These are phyloP conservation scores for Bradysia coprophila DNA, from an alignment of 1,140 invertebrate species.

Conservation along the genomic window DNA sequence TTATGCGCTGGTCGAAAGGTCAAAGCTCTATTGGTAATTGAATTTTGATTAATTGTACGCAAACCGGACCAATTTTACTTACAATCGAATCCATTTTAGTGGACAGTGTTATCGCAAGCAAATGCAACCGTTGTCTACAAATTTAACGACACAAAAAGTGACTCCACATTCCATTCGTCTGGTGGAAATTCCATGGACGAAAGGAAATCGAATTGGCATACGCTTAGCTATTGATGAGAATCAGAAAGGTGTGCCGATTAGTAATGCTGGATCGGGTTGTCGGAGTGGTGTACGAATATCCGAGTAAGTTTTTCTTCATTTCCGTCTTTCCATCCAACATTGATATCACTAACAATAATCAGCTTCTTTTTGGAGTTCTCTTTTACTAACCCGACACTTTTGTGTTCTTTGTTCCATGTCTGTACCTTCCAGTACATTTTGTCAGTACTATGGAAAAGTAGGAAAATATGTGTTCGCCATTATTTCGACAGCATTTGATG, in stretches of 20 bases:
- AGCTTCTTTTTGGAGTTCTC: too few relatives aligned
- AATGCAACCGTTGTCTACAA: slow-evolving; percentile 18
- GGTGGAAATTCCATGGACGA: slow-evolving; percentile 46
- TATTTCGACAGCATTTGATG: slow-evolving; percentile 39
- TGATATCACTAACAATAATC: too few relatives aligned
- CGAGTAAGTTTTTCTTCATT: slow-evolving; percentile 28
- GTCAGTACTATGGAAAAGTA: slow-evolving; percentile 29
- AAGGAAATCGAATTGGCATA: slow-evolving; percentile 15
- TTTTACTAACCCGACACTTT: too few relatives aligned
- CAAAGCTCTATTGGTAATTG: slow-evolving; percentile 67
- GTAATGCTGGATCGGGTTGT: slow-evolving; percentile 23
- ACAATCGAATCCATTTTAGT: too few relatives aligned
- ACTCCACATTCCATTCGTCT: slow-evolving; percentile 50
- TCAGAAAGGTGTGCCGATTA: slow-evolving; percentile 34
- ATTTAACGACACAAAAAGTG: not conserved
- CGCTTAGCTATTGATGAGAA: slow-evolving; percentile 25
- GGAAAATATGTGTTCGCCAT: slow-evolving; percentile 39
- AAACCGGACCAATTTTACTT: too few relatives aligned
- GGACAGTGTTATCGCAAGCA: slow-evolving; percentile 42
- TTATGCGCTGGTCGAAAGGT: slow-evolving; percentile 75
- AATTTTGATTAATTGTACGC: too few relatives aligned
- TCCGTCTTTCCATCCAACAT: slow-evolving; percentile 4
- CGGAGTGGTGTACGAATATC: slow-evolving; percentile 37
- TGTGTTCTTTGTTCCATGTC: too few relatives aligned
- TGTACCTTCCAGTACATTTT: slow-evolving; percentile 7